Conservation (phyloP, 1,140 invertebrate species). For the Drosophila sturtevanti region DNA sequence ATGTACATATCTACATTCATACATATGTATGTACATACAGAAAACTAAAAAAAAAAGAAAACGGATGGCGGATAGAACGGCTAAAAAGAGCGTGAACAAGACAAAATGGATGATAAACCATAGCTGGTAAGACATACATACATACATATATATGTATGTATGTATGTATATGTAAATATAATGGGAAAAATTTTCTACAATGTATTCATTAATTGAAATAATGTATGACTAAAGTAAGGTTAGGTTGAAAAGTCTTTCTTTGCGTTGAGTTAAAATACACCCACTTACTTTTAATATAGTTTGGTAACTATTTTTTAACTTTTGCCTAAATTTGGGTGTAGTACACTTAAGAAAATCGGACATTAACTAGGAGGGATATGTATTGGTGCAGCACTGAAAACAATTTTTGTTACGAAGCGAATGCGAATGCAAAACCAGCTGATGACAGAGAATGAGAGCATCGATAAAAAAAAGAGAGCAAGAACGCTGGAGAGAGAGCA, state of each 20-base stretch:
- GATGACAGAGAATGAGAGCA: constrained; percentile 44
- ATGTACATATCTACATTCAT: background rate
- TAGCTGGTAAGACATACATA: background rate
- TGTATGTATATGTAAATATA: background rate
- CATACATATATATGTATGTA: too few relatives aligned
- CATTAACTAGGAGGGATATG: constrained; percentile 24
- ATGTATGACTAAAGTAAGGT: constrained; percentile 46
- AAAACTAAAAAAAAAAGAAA: background rate
- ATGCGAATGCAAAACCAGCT: constrained; percentile 67
- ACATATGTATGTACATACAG: background rate
- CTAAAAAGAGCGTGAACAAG: constrained; percentile 8
- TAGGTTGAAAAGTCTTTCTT: constrained; percentile 39
- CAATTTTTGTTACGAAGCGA: constrained; percentile 47
- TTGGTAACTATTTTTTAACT: constrained; percentile 27
- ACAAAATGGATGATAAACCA: constrained; percentile 24
- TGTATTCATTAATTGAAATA: background rate
- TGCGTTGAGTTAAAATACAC: background rate
- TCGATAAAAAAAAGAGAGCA: constrained; percentile 29
- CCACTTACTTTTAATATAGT: background rate
- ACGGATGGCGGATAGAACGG: background rate
- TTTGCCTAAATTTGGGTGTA: constrained; percentile 3
- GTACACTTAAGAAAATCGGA: constrained; percentile 49
- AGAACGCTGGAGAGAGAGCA: constrained; percentile 21
- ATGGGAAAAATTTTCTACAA: background rate
- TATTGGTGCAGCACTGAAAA: constrained; percentile 47